phyloP scores from a whole-genome alignment of 2,888 invertebrate genomes.

The Protodeltote pygarga region DNA sequence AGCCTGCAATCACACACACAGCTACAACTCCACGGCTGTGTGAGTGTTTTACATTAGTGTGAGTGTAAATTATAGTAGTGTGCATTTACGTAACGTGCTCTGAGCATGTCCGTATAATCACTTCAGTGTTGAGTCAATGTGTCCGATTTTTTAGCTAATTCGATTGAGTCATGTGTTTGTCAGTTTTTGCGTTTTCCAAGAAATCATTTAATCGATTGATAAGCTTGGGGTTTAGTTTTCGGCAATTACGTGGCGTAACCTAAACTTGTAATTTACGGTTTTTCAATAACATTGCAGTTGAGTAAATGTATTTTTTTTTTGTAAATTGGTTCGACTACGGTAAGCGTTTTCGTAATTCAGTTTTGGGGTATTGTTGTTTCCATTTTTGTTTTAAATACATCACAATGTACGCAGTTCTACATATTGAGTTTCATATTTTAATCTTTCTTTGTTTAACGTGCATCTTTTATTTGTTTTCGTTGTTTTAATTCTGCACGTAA shows the following conservation, averaged over 20 bases:
- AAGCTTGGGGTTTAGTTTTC: constrained; percentile 53
- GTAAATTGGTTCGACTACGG: constrained; percentile 23
- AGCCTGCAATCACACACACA: constrained; percentile 74
- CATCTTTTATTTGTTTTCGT: constrained; percentile 29
- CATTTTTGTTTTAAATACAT: constrained; percentile 20
- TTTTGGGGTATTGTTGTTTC: constrained; percentile 1
- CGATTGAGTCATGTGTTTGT: constrained; percentile 83
- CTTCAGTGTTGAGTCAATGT: constrained; percentile 80
- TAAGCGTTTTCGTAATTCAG: constrained; percentile 23
- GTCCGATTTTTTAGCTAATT: constrained; percentile 82
- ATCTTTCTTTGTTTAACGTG: constrained; percentile 36
- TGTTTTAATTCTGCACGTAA: constrained; percentile 30
- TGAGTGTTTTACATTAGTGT: constrained; percentile 55
- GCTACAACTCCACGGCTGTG: constrained; percentile 34
- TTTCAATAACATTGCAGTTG: constrained; percentile 30
- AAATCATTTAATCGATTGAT: constrained; percentile 65
- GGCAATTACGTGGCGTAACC: constrained; percentile 62
- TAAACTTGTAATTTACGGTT: constrained; percentile 31
- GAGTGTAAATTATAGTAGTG: constrained; percentile 57
- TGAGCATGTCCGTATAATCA: constrained; percentile 76
- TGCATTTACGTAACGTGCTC: constrained; percentile 83
- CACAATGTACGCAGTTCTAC: constrained; percentile 17
- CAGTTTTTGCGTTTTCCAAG: constrained; percentile 56
- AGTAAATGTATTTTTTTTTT: constrained; percentile 37
- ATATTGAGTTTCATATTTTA: constrained; percentile 17